Percentiles rank a stretch among this genome's conserved stretches.
These are phyloP conservation scores for Conus betulinus DNA, from an alignment of 1,140 invertebrate species.

Conservation along the genomic window DNA sequence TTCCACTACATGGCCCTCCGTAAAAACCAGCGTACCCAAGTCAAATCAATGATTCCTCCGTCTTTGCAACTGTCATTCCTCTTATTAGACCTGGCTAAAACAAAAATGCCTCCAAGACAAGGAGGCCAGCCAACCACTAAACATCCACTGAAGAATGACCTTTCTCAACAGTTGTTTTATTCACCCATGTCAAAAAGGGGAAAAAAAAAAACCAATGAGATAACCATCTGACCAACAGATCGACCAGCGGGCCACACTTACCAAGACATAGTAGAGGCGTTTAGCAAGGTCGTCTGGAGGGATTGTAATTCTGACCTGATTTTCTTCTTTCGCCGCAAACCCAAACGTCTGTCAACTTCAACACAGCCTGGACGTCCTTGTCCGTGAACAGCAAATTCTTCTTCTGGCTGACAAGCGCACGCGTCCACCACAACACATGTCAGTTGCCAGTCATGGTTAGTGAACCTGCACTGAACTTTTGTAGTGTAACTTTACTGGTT, in stretches of 20 bases:
- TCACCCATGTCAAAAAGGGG: no score
- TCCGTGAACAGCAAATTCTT: slow-evolving; percentile 79
- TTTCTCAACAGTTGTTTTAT: no score
- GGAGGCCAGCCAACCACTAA: no score
- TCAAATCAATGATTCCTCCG: no score
- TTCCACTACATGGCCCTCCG: no score
- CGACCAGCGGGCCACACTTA: slow-evolving; percentile 74
- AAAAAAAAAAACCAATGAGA: no score
- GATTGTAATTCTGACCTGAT: slow-evolving; percentile 85
- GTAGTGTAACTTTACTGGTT: neutral
- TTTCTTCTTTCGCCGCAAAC: slow-evolving; percentile 99
- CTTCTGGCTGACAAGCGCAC: slow-evolving; percentile 76
- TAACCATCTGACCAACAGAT: no score
- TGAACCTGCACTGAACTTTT: neutral
- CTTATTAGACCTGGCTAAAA: no score
- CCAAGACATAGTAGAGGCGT: slow-evolving; percentile 99
- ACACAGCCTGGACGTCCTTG: slow-evolving; percentile 80
- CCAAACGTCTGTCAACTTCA: slow-evolving; percentile 99
- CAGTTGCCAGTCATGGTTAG: neutral
- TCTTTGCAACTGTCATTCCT: no score
- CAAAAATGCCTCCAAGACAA: no score
- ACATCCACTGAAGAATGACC: no score
- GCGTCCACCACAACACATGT: neutral
- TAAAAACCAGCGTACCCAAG: no score
- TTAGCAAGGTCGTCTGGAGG: slow-evolving; percentile 96